These are phyloP conservation scores for Gymnocypris eckloni DNA, from an alignment of 2,797 vertebrate genomes.

Conservation along the genomic window DNA sequence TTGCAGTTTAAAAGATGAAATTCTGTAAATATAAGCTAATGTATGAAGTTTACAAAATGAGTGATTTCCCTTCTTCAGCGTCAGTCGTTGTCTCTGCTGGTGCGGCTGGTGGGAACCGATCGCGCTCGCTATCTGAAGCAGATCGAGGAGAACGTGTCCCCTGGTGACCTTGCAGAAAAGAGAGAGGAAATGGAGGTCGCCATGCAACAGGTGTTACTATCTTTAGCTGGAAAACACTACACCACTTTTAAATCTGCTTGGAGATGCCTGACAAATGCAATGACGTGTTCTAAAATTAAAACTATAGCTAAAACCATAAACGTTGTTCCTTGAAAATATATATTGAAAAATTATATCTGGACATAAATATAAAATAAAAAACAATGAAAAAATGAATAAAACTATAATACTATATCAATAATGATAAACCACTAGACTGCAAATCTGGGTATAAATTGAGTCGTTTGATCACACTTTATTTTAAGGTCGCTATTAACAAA, in stretches of 20 bases:
- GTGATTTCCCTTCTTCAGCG: conserved; percentile 74
- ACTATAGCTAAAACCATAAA: not conserved
- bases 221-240: not conserved
- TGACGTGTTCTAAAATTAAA: not conserved
- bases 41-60: not conserved
- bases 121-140: conserved; percentile 88
- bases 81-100: conserved; percentile 88
- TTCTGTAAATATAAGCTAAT: not conserved
- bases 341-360: not conserved
- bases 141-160: conserved; percentile 80
- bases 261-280: not conserved
- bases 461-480: too few relatives aligned
- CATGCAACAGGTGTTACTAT: conserved; percentile 89
- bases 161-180: conserved; percentile 84
- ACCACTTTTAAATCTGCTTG: not conserved
- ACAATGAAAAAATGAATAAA: too few relatives aligned
- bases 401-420: too few relatives aligned
- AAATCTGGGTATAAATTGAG: not conserved
- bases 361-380: too few relatives aligned
- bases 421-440: not conserved
- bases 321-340: not conserved
- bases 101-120: conserved; percentile 91
- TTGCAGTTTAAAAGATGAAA: not conserved
- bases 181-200: conserved; percentile 92
- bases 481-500: too few relatives aligned